Conservation (phyloP, 2,113 vertebrate species). For the Agapornis roseicollis region DNA sequence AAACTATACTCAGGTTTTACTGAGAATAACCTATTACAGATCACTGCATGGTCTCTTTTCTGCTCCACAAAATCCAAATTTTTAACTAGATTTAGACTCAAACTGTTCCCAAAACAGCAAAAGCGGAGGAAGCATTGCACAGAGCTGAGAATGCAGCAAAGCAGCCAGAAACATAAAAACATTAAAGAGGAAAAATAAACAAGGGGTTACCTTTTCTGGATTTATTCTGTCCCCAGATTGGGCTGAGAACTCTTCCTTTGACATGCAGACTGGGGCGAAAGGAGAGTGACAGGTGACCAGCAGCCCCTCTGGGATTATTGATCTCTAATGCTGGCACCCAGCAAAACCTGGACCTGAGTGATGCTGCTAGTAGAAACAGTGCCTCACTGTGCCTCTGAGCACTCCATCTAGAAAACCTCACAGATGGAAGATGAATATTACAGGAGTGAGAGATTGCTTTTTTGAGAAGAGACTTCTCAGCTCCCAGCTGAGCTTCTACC, state of each 20-base stretch:
- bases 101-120: neutral
- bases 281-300: neutral
- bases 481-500: neutral
- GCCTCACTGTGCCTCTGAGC: neutral
- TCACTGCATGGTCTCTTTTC: neutral
- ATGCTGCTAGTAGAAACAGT: neutral
- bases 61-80: neutral
- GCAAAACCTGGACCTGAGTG: neutral
- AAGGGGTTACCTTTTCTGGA: neutral
- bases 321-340: neutral
- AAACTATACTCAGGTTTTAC: neutral
- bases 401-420: neutral
- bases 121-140: neutral
- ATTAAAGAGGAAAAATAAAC: neutral
- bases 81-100: neutral
- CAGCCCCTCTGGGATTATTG: rapidly evolving
- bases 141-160: neutral
- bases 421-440: neutral
- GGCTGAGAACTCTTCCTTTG: neutral
- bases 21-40: neutral
- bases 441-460: neutral
- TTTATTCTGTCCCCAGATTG: neutral
- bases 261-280: neutral
- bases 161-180: neutral
- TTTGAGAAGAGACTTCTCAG: neutral